Conservation (phyloP, 2,888 invertebrate genomes). For the Belgica antarctica region DNA sequence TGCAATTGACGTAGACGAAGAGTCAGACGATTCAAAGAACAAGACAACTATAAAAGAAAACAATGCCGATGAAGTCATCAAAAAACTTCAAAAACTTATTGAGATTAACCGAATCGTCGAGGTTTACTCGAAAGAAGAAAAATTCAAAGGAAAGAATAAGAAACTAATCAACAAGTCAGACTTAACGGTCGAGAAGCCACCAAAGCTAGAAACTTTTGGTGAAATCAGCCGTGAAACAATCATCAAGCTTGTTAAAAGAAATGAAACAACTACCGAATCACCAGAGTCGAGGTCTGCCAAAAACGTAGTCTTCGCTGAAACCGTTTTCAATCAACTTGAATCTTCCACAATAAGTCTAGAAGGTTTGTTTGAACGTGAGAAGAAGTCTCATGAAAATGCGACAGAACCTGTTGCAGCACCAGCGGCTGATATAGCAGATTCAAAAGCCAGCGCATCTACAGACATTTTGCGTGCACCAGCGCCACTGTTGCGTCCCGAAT, state of each 20-base stretch:
- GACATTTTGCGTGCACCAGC: background rate
- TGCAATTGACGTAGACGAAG: constrained; percentile 53
- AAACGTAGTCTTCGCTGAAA: constrained; percentile 50
- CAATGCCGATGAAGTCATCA: constrained; percentile 55
- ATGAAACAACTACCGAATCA: constrained; percentile 46
- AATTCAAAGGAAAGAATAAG: constrained; percentile 59
- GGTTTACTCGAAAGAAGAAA: constrained; percentile 65
- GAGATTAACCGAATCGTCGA: constrained; percentile 69
- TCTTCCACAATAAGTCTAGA: constrained; percentile 68
- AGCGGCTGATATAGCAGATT: background rate
- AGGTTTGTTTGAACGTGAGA: constrained; percentile 60
- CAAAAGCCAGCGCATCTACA: background rate
- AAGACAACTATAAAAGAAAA: constrained; percentile 47
- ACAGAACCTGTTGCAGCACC: background rate
- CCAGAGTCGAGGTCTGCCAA: constrained; percentile 43
- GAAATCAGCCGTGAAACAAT: constrained; percentile 68
- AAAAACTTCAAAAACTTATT: constrained; percentile 61
- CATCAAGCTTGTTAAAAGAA: constrained; percentile 63
- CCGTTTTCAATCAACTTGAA: constrained; percentile 54
- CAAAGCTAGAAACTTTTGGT: constrained; percentile 65
- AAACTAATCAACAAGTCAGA: constrained; percentile 53
- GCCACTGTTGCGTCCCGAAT: constrained; percentile 53
- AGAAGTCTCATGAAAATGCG: constrained; percentile 14
- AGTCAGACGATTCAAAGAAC: constrained; percentile 46
- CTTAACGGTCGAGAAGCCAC: constrained; percentile 61